phyloP scores from a whole-genome alignment of 2,113 vertebrate genomes.

The Hippolais icterina region DNA sequence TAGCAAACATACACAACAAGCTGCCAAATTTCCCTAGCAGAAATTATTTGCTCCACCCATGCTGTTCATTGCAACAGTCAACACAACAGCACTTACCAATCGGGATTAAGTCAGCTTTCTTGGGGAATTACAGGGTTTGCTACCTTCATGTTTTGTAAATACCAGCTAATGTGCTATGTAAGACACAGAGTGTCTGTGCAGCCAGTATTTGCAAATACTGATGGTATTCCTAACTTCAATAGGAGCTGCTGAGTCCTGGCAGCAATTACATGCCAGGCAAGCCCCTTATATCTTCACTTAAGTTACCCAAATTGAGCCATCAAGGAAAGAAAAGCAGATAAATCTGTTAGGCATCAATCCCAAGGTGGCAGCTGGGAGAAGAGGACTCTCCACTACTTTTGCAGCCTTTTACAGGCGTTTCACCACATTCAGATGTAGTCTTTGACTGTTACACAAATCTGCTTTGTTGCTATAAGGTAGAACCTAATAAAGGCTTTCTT shows the following conservation, averaged over 20 bases:
- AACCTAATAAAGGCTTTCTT: neutral
- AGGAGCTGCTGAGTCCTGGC: neutral
- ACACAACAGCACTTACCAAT: neutral
- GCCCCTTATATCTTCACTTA: neutral
- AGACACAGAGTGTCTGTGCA: neutral
- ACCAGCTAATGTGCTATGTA: neutral
- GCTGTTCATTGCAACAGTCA: slow-evolving; percentile 1
- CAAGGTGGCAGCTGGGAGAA: neutral
- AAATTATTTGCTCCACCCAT: slow-evolving; percentile 54
- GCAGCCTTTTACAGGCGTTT: neutral
- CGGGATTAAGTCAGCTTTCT: neutral
- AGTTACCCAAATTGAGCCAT: neutral
- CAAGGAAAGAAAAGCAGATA: neutral
- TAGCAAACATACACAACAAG: slow-evolving; percentile 35
- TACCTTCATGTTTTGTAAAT: slow-evolving; percentile 35
- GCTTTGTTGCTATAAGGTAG: neutral
- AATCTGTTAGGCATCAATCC: neutral
- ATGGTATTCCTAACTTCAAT: neutral
- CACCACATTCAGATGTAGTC: neutral
- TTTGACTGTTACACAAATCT: neutral
- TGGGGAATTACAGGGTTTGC: slow-evolving; percentile 46
- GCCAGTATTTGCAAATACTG: neutral
- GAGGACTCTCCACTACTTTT: neutral
- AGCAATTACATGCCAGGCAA: neutral
- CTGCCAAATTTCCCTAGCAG: slow-evolving; percentile 45